These are phyloP conservation scores for Melinaea menophilus DNA, from an alignment of 2,888 invertebrate genomes.

Conservation along the genomic window DNA sequence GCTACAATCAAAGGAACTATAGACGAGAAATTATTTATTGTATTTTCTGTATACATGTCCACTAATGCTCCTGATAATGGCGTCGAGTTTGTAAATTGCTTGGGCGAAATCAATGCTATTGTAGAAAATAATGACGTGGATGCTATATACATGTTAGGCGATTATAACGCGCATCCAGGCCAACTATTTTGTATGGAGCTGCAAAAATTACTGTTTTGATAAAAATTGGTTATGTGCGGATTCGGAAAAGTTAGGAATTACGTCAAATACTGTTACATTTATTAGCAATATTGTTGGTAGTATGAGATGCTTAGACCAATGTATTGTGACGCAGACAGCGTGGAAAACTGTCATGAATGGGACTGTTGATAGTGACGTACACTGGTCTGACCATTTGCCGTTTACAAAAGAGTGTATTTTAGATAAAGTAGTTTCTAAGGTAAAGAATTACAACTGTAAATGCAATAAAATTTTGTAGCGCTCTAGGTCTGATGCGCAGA, in stretches of 20 bases:
- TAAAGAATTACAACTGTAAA: background rate
- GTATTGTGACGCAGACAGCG: conserved; percentile 22
- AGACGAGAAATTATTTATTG: conserved; percentile 2
- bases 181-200: conserved; percentile 3
- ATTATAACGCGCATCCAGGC: conserved; percentile 11
- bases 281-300: conserved; percentile 20
- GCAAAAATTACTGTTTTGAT: conserved; percentile 13
- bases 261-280: conserved; percentile 22
- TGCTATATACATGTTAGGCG: conserved; percentile 3
- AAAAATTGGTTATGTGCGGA: conserved; percentile 31
- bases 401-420: conserved; percentile 18
- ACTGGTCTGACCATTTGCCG: conserved; percentile 30
- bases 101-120: conserved; percentile 4
- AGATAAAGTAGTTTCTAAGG: conserved; percentile 3
- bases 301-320: conserved; percentile 28
- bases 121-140: conserved; percentile 22
- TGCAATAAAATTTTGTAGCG: conserved; percentile 14
- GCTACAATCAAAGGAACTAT: background rate
- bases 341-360: conserved; percentile 19
- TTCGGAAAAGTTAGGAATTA: conserved; percentile 10
- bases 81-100: conserved; percentile 7
- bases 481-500: conserved; percentile 13
- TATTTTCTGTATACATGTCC: conserved; percentile 5
- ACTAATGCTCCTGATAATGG: conserved; percentile 5
- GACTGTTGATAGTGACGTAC: conserved; percentile 22